phyloP scores from a whole-genome alignment of 2,113 vertebrate species.

The Clarias macrocephalus region DNA sequence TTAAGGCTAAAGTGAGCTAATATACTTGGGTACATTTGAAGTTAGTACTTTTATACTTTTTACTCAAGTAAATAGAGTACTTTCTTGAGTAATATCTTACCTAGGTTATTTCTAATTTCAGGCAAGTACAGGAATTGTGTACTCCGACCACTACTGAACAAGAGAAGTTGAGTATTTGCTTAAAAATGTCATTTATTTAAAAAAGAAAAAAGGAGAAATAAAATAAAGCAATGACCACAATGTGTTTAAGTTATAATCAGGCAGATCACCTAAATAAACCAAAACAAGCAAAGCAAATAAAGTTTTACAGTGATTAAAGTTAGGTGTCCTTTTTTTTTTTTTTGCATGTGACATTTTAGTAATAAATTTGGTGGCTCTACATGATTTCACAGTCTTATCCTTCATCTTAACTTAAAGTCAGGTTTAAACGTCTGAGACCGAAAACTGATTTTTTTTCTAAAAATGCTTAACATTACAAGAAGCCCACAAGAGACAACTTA shows the following conservation, averaged over 20 bases:
- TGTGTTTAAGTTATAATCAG: slow-evolving; percentile 49
- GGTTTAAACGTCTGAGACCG: neutral
- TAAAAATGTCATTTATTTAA: slow-evolving; percentile 75
- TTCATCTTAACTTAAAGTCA: neutral
- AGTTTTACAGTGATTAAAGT: neutral
- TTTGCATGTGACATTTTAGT: neutral
- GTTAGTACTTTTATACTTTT: too few species aligned
- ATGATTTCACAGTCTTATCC: neutral
- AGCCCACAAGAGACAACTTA: neutral
- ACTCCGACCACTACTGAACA: neutral
- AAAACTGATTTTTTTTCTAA: neutral
- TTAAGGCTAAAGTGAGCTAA: too few species aligned
- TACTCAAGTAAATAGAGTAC: too few species aligned
- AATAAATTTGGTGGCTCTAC: neutral
- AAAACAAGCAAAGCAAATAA: slow-evolving; percentile 6
- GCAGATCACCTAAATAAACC: neutral
- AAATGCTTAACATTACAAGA: neutral
- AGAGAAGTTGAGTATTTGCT: neutral
- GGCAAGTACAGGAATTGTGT: too few species aligned
- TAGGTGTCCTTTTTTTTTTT: neutral
- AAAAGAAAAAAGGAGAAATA: neutral
- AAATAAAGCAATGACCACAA: slow-evolving; percentile 45
- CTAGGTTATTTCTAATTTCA: too few species aligned
- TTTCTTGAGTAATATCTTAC: too few species aligned
- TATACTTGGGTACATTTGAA: too few species aligned